Percentiles rank a stretch among this genome's conserved stretches.
Conservation (phyloP, 2,888 invertebrate species). For the Gymnosoma rotundatum region DNA sequence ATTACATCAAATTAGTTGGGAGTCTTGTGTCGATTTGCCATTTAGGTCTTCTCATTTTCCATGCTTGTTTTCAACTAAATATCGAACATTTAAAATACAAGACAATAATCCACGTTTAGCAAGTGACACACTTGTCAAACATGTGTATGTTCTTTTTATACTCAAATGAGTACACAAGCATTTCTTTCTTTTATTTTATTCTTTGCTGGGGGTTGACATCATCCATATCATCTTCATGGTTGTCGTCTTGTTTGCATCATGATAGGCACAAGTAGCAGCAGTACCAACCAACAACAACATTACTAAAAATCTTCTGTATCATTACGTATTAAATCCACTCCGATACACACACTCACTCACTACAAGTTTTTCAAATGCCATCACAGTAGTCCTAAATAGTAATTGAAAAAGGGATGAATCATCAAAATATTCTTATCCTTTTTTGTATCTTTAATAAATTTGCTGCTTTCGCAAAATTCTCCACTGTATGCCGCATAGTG, state of each 20-base stretch:
- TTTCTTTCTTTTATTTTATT: slow-evolving; percentile 41
- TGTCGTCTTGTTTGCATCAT: slow-evolving; percentile 20
- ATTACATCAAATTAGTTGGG: slow-evolving; percentile 32
- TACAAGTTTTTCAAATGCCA: too few relatives aligned
- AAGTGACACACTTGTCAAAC: slow-evolving; percentile 70
- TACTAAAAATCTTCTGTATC: slow-evolving; percentile 39
- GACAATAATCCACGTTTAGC: slow-evolving; percentile 61
- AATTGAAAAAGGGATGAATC: too few relatives aligned
- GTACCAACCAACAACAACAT: slow-evolving; percentile 17
- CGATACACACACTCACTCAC: slow-evolving; percentile 8
- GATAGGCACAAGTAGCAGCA: slow-evolving; percentile 4
- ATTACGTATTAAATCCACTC: slow-evolving; percentile 36
- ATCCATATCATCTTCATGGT: slow-evolving; percentile 17
- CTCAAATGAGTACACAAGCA: slow-evolving; percentile 56
- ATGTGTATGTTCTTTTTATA: slow-evolving; percentile 65
- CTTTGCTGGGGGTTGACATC: slow-evolving; percentile 69
- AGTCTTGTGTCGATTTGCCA: slow-evolving; percentile 20
- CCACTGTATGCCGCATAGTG: too few relatives aligned
- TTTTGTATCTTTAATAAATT: too few relatives aligned
- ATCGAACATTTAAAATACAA: slow-evolving; percentile 51
- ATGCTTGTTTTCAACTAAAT: slow-evolving; percentile 61
- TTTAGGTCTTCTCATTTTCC: slow-evolving; percentile 55
- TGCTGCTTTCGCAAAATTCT: too few relatives aligned
- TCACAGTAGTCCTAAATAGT: too few relatives aligned
- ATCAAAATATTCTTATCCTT: too few relatives aligned